Evolutionary conservation across 2,888 invertebrate genomes (phyloP).

Genomic region (Glaucopsyche alexis): DNA sequence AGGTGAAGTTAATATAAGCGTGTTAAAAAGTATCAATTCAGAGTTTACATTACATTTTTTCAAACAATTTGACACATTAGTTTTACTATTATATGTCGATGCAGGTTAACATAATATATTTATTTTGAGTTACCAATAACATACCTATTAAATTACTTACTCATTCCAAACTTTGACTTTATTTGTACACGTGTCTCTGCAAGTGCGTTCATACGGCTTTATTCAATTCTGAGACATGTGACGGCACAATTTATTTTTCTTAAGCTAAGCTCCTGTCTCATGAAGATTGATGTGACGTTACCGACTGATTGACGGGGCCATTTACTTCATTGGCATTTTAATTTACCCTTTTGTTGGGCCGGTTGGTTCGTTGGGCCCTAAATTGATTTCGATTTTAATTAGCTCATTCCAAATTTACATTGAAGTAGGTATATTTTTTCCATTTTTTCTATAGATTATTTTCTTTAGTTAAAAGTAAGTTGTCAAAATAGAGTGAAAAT

Average conservation of each 20-base stretch:
- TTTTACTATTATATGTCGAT: too few species aligned
- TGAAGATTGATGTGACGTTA: constrained; percentile 71
- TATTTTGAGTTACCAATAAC: neutral
- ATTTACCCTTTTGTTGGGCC: constrained; percentile 53
- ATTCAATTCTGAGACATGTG: constrained; percentile 29
- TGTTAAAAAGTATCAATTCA: too few species aligned
- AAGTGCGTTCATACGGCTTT: constrained; percentile 26
- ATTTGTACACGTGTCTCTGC: constrained; percentile 7
- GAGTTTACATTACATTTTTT: too few species aligned
- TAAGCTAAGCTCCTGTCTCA: constrained; percentile 57
- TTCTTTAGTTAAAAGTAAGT: too few species aligned
- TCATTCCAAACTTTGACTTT: neutral
- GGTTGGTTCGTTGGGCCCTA: constrained; percentile 37
- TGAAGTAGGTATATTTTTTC: too few species aligned
- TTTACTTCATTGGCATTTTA: constrained; percentile 72
- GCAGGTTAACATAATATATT: too few species aligned
- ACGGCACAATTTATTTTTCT: constrained; percentile 67
- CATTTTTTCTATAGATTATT: too few species aligned
- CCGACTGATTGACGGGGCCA: constrained; percentile 70
- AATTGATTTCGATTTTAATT: constrained; percentile 23
- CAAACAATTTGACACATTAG: too few species aligned
- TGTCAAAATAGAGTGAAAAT: too few species aligned
- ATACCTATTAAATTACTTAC: constrained; percentile 1
- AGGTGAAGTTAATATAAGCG: too few species aligned
- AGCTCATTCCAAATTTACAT: constrained; percentile 9